Evolutionary conservation across 2,113 vertebrate genomes (phyloP), one percentile per base, ranked within the genome.

Genomic region (Mormyrus iriodes): DNA sequence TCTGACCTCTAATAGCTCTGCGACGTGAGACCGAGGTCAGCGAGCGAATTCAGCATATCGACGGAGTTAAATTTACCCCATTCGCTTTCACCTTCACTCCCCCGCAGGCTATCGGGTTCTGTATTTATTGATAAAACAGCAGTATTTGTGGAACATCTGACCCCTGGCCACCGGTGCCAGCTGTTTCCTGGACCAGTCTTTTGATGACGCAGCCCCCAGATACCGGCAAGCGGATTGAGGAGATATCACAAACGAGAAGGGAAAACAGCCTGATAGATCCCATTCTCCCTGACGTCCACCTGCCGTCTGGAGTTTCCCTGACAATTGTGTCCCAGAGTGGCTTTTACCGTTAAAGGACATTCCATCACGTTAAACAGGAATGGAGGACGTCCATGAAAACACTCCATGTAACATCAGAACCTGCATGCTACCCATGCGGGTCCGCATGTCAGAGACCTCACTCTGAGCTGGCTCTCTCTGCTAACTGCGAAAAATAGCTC

Each of bases 111-210:
- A 90, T 95, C 92, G 42, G 88, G 90, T 93, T 92, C 90, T 91
- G 76, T n/a, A 84, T 91, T 93, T 94, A 94, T 94, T 93, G 94
- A 95, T 94, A 94, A 92, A 92, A 91, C 92, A 94, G 94, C 94
- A 93, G 89, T 91, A 91, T 94, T 94, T 86, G 89, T 90, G 53
- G 89, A 92, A 91, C 88, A 93, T 92, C 93, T 93, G 91, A 84
- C 90, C 92, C 90, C 90, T 65, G 58, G 90, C 88, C 91, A 94
- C 94, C 93, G 93, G 91, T 87, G 85, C 90, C 93, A 92, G 92
- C 93, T 91, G 90, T 93, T 91, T 91, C 88, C 88, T 48, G 90
- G 76, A 90, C 85, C 88, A 90, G 89, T 91, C 82, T 83, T 87
- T 88, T 92, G 92, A 92, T 91, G 89, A 86, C 89, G 91, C 92